A percentile compares a stretch with the other conserved stretches of the same genome.
Evolutionary conservation across 2,888 invertebrate genomes (phyloP).

Genomic region (Xylota segnis): DNA sequence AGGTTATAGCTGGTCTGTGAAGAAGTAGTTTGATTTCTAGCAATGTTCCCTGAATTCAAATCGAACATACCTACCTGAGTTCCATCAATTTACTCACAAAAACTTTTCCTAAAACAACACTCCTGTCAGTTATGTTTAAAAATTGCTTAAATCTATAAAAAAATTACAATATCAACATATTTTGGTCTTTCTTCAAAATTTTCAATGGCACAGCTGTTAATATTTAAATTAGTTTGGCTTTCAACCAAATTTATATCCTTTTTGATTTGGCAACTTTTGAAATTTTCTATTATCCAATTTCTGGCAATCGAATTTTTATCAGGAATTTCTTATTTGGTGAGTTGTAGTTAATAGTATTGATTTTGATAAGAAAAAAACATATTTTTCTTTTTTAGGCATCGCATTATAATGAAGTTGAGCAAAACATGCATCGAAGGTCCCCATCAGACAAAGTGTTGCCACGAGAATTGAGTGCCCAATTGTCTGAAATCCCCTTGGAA

Average conservation of each 20-base stretch:
- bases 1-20: too few relatives aligned
- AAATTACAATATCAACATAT: neutral
- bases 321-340: constrained; percentile 31
- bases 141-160: constrained; percentile 8
- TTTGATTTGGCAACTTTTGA: constrained; percentile 21
- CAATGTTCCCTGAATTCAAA: too few relatives aligned
- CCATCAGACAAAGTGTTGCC: too few relatives aligned
- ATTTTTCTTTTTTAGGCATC: too few relatives aligned
- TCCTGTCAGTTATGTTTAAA: neutral
- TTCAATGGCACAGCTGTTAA: constrained; percentile 13
- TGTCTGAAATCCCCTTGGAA: too few relatives aligned
- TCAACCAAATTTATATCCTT: neutral
- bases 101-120: too few relatives aligned
- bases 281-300: constrained; percentile 27
- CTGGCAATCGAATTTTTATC: constrained; percentile 27
- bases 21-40: too few relatives aligned
- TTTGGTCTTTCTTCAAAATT: constrained; percentile 3
- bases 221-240: constrained; percentile 11
- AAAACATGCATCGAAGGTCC: too few relatives aligned
- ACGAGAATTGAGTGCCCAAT: too few relatives aligned
- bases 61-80: neutral
- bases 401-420: too few relatives aligned
- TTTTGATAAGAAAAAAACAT: too few relatives aligned
- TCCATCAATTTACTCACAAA: too few relatives aligned
- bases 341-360: neutral